A percentile compares a stretch with the other conserved stretches of the same genome.
Evolutionary conservation across 1,140 invertebrate genomes (phyloP).

Genomic region (Metaphire vulgaris): DNA sequence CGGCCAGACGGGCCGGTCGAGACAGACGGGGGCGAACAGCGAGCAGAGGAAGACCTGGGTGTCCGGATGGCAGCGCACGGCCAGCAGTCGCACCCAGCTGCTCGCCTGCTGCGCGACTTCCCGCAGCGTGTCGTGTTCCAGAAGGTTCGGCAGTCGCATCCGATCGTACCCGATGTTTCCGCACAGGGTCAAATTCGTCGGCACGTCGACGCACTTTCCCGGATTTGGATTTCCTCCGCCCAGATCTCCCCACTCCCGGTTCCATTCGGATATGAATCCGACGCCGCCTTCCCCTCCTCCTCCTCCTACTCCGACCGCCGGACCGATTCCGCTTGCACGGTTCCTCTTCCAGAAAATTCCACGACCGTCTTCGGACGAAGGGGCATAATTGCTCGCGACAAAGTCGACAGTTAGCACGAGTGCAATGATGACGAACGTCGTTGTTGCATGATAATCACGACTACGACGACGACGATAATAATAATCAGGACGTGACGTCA

Average conservation of each 20-base stretch:
- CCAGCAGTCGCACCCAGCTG: constrained; percentile 62
- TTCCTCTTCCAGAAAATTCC: not conserved
- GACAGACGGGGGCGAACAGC: constrained; percentile 65
- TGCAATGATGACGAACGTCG: too few species aligned
- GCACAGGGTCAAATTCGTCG: constrained; percentile 61
- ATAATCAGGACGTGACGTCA: too few species aligned
- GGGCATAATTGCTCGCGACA: not conserved
- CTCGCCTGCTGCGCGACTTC: constrained; percentile 53
- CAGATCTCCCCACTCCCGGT: not conserved
- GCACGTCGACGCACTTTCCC: constrained; percentile 61
- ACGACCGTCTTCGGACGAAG: not conserved
- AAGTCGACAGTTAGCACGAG: too few species aligned
- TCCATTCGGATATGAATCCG: not conserved
- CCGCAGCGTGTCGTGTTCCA: constrained; percentile 63
- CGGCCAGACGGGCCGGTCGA: constrained; percentile 54
- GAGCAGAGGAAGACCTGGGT: constrained; percentile 68
- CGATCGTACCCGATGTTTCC: constrained; percentile 61
- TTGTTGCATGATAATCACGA: too few species aligned
- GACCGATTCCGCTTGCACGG: not conserved
- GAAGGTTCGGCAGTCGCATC: constrained; percentile 66
- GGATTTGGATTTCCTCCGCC: not conserved
- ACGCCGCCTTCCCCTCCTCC: not conserved
- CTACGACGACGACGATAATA: too few species aligned
- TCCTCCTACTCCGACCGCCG: not conserved
- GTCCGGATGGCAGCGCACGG: constrained; percentile 63